These are phyloP conservation scores for Trichoplusia ni DNA, from an alignment of 1,140 invertebrate genomes.

Conservation along the genomic window DNA sequence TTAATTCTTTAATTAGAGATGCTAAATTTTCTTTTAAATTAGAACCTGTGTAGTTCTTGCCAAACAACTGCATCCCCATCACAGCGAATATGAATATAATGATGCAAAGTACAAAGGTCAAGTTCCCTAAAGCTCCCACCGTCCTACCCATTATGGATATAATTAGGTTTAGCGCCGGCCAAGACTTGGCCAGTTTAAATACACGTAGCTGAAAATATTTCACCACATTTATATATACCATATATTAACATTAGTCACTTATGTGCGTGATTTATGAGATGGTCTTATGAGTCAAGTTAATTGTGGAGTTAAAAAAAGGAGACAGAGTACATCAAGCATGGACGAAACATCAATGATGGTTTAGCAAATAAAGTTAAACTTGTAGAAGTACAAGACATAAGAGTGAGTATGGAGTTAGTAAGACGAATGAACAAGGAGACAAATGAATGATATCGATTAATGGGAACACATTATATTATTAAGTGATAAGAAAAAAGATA, in stretches of 20 bases:
- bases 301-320: background rate
- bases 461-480: background rate
- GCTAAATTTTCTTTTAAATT: conserved; percentile 76
- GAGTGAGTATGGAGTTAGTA: background rate
- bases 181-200: conserved; percentile 99
- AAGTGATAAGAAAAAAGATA: conserved; percentile 44
- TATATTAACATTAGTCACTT: conserved; percentile 30
- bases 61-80: conserved; percentile 99
- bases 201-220: conserved; percentile 93
- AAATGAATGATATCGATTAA: background rate
- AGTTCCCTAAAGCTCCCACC: conserved; percentile 98
- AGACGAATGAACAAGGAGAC: too few species aligned
- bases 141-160: conserved; percentile 99
- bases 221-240: conserved; percentile 65
- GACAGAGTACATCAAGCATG: conserved; percentile 17
- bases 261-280: conserved; percentile 13
- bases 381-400: background rate
- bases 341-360: background rate
- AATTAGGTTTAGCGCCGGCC: conserved; percentile 98
- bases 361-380: conserved; percentile 11
- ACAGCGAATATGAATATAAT: conserved; percentile 99
- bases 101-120: conserved; percentile 98
- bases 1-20: conserved; percentile 72
- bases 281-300: background rate
- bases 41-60: conserved; percentile 94